Evolutionary conservation across 2,888 invertebrate species (phyloP), one percentile per base, ranked within the genome.

Genomic region (Macropis europaea): DNA sequence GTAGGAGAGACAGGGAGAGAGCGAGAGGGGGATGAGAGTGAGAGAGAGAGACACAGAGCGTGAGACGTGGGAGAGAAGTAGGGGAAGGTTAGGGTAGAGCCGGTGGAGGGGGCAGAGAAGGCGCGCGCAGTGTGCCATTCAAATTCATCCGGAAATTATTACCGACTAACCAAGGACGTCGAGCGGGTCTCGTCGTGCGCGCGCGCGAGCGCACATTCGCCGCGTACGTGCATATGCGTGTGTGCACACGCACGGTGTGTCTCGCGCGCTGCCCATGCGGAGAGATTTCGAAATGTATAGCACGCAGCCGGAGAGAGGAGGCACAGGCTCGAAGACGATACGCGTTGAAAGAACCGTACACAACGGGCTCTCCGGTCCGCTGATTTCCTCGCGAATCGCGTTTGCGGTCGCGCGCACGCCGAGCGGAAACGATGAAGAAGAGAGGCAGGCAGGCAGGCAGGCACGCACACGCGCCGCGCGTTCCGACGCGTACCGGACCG

Each of bases 91-190:
- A 13, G 13, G 0, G 45, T 2, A 26, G n/a, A n/a, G n/a, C n/a
- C n/a, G n/a, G 24, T 9, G 17, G 30, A 24, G 28, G 28, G 42
- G 50, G 24, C 43, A 53, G 42, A 40, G 63, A 45, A 59, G 59
- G 71, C 68, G 70, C 75, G 76, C 79, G 66, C 72, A 75, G 59
- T 73, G 79, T 77, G 81, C 80, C 84, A 83, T 87, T 84, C 83
- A 86, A 86, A 87, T 87, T 86, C 83, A 85, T 84, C 82, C 84
- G 86, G 84, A 87, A 87, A 84, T 82, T 82, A 84, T 84, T 82
- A 81, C 77, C 79, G 75, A 74, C 73, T 68, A 70, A 75, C 81
- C 84, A 84, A 84, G 85, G 84, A 83, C 84, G 83, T 73, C 81
- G 50, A 66, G 77, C 82, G 71, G 73, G 62, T 70, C 70, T 73